Percentiles rank a stretch among this genome's conserved stretches.
These are phyloP conservation scores for Serranochromis macrocephalus DNA, from an alignment of 2,113 vertebrate species.

Conservation along the genomic window DNA sequence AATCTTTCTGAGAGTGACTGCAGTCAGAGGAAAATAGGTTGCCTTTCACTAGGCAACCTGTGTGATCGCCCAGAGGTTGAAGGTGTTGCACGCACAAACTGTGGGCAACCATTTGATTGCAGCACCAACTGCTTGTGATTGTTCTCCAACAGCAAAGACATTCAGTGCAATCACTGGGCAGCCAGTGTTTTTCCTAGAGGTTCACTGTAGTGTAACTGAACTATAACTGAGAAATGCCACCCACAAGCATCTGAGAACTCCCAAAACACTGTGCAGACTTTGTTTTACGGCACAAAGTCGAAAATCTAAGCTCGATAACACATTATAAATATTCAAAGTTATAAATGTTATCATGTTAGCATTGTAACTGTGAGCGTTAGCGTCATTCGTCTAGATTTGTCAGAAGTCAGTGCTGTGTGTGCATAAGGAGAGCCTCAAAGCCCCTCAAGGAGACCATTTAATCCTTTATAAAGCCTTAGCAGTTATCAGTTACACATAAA, in stretches of 20 bases:
- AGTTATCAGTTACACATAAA: not conserved
- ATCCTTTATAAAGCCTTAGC: not conserved
- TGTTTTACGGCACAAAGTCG: not conserved
- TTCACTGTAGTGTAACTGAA: not conserved
- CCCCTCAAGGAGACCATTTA: not conserved
- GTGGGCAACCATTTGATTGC: not conserved
- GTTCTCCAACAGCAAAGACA: not conserved
- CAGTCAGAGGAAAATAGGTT: not conserved
- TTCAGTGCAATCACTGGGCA: not conserved
- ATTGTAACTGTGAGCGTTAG: not conserved
- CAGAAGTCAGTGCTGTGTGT: not conserved
- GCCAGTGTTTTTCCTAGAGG: not conserved
- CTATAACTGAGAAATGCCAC: not conserved
- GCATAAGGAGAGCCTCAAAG: not conserved
- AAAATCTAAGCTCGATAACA: not conserved
- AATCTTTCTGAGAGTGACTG: not conserved
- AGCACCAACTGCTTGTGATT: not conserved
- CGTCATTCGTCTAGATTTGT: not conserved
- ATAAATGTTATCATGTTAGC: not conserved
- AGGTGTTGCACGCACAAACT: not conserved
- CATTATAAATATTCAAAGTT: not conserved
- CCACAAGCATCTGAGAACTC: not conserved
- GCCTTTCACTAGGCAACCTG: not conserved
- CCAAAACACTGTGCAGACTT: not conserved
- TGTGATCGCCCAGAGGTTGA: not conserved